Conservation (phyloP, 1,140 invertebrate genomes). For the Anagrus nilaparvatae region DNA sequence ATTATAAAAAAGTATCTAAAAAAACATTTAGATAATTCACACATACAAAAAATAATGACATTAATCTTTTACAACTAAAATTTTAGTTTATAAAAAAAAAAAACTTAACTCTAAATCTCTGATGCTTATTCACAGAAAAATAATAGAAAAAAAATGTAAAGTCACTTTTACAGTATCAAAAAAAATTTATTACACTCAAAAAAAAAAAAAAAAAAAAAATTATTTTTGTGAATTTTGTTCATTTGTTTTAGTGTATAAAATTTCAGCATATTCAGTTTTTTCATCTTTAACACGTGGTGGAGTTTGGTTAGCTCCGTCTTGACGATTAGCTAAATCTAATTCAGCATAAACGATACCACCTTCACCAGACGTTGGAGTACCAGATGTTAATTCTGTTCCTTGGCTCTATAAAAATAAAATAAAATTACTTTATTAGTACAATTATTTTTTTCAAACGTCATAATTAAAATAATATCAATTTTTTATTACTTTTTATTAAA, state of each 20-base stretch:
- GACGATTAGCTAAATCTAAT: constrained; percentile 39
- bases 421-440: constrained; percentile 2
- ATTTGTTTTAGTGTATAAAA: constrained; percentile 40
- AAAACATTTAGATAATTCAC: too few relatives aligned
- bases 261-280: constrained; percentile 47
- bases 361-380: constrained; percentile 20
- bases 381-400: too few relatives aligned
- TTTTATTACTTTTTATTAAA: too few relatives aligned
- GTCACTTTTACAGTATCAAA: constrained; percentile 5
- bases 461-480: too few relatives aligned
- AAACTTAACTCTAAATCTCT: not conserved
- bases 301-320: constrained; percentile 24
- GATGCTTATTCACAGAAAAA: not conserved
- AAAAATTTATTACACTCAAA: too few relatives aligned
- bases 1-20: too few relatives aligned
- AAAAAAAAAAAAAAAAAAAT: not conserved
- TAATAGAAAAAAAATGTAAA: too few relatives aligned
- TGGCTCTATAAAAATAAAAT: constrained; percentile 12
- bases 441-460: too few relatives aligned
- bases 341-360: constrained; percentile 46
- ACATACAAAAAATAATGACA: too few relatives aligned
- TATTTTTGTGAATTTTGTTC: constrained; percentile 26
- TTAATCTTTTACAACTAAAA: too few relatives aligned
- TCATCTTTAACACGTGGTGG: constrained; percentile 37
- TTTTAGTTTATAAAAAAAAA: not conserved